phyloP scores from a whole-genome alignment of 2,113 vertebrate genomes.

The Dromaius novaehollandiae region DNA sequence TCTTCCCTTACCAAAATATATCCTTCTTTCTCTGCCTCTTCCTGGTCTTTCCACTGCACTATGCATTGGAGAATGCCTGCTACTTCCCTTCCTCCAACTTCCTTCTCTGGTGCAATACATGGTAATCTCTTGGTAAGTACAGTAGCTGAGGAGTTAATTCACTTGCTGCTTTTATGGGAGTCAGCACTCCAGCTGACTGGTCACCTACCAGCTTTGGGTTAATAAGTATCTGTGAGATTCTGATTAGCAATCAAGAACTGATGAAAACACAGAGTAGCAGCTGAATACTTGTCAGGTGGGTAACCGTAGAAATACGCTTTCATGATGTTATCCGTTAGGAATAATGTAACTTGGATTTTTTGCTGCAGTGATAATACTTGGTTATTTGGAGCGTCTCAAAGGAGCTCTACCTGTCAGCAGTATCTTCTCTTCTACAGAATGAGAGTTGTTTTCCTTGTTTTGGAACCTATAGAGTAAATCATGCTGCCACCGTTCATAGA shows the following conservation, averaged over 20 bases:
- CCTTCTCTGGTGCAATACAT: conserved; percentile 63
- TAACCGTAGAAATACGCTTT: not conserved
- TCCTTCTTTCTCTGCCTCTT: not conserved
- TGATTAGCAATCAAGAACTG: not conserved
- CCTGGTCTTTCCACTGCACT: conserved; percentile 39
- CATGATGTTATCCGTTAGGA: not conserved
- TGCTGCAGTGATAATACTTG: not conserved
- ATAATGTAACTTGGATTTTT: not conserved
- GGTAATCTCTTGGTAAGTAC: conserved; percentile 58
- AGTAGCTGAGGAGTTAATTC: not conserved
- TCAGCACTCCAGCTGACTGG: not conserved
- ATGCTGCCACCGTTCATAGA: not conserved
- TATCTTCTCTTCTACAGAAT: not conserved
- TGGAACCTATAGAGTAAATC: not conserved
- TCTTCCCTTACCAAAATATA: not conserved
- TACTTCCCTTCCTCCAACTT: conserved; percentile 63
- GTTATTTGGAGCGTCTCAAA: accelerated
- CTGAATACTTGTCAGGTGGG: not conserved
- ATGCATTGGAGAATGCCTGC: conserved; percentile 28
- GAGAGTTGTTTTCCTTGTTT: not conserved
- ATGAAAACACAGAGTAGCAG: not conserved
- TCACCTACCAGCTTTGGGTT: not conserved
- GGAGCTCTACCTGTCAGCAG: not conserved
- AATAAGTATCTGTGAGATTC: not conserved
- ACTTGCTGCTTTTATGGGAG: not conserved